Evolutionary conservation across 1,140 invertebrate species (phyloP).

Genomic region (Protaetia brevitarsis): DNA sequence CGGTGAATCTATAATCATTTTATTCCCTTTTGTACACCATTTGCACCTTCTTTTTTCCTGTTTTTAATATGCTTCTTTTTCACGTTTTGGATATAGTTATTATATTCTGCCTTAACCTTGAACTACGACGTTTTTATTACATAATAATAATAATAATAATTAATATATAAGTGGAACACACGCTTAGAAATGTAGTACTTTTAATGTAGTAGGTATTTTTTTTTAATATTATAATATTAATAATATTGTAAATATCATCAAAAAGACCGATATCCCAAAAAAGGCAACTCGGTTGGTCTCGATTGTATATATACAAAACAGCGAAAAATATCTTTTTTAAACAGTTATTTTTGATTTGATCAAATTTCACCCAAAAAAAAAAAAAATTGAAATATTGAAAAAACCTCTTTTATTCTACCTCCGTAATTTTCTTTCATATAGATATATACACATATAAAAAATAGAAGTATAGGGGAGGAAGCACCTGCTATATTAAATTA

Average conservation of each 20-base stretch:
- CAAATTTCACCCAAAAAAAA: neutral
- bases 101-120: neutral
- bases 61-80: neutral
- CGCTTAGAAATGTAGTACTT: too few species aligned
- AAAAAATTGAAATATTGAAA: neutral
- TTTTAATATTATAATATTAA: neutral
- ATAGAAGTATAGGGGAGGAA: neutral
- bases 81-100: neutral
- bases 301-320: neutral
- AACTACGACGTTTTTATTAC: too few species aligned
- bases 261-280: neutral
- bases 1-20: neutral
- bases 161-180: too few species aligned
- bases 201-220: neutral
- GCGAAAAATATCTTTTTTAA: too few species aligned
- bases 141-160: too few species aligned
- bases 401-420: too few species aligned
- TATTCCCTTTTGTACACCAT: slow-evolving; percentile 4
- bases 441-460: slow-evolving; percentile 5
- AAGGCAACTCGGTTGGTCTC: neutral
- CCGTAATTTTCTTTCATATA: too few species aligned
- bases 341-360: neutral
- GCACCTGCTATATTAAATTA: neutral
- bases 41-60: slow-evolving; percentile 3
- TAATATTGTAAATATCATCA: slow-evolving; percentile 14